Evolutionary conservation across 2,797 vertebrate genomes (phyloP).

Genomic region (Urocyon cinereoargenteus): DNA sequence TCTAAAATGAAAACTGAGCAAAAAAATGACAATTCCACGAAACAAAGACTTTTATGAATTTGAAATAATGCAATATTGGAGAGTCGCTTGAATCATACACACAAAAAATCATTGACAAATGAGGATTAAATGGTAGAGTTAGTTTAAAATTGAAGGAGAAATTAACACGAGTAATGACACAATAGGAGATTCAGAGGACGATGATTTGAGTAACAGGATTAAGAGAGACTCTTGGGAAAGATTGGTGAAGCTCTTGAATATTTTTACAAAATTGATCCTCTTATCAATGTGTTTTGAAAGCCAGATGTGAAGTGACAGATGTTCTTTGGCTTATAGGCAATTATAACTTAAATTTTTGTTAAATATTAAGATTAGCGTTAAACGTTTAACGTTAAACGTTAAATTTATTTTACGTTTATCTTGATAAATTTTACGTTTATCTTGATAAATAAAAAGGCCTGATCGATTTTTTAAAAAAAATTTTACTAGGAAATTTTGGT

Average conservation of each 20-base stretch:
- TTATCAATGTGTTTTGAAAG: conserved; percentile 41
- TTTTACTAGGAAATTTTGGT: conserved; percentile 22
- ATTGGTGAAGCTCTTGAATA: conserved; percentile 54
- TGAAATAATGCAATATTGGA: conserved; percentile 50
- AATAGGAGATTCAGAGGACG: conserved; percentile 27
- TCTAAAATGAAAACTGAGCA: conserved; percentile 48
- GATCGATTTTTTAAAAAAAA: not conserved
- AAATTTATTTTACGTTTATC: not conserved
- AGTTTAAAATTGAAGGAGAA: conserved; percentile 56
- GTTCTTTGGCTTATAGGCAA: conserved; percentile 42
- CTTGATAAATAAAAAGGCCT: conserved; percentile 40
- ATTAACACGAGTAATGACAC: conserved; percentile 12
- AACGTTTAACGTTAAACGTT: too few relatives aligned
- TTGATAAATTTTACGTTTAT: conserved; percentile 53
- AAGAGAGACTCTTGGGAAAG: conserved; percentile 15
- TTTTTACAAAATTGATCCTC: conserved; percentile 51
- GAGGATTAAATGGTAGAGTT: conserved; percentile 19
- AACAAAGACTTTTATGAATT: conserved; percentile 55
- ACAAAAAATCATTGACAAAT: not conserved
- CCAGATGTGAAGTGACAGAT: conserved; percentile 42
- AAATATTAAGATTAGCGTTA: conserved; percentile 51
- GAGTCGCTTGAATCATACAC: conserved; percentile 24
- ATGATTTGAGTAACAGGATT: conserved; percentile 56
- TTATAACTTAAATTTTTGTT: conserved; percentile 63
- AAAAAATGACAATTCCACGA: not conserved